Base-by-base conservation (phyloP, 2,888 invertebrate genomes). In the Drosophila cognata region DNA sequence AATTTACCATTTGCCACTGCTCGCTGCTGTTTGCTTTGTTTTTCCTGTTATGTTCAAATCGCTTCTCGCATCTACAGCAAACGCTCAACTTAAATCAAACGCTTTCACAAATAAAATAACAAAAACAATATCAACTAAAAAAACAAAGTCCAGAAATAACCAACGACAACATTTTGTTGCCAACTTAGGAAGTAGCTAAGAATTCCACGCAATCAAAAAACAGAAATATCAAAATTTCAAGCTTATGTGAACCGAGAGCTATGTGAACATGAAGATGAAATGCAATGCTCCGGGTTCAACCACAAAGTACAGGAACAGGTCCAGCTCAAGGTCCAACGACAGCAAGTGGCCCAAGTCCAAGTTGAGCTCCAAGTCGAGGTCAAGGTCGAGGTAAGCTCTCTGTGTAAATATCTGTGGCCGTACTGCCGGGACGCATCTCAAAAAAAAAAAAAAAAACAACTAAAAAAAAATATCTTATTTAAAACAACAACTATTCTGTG, bases 361-460 rank as follows among this genome's bases (percentile, higher is more conserved):
- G 41, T 31, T 66, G 68, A 61, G 31, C 41, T 21, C 36, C 31
- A 31, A 31, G 36, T 66, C 55, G 7, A 67, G 63, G 43, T 81
- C 78, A 55, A 72, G 79, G 67, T 78, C 68, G 79, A 81, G 82
- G 83, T 84, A 84, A 84, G 83, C 83, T 84, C 68, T 83, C 66
- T 79, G 35, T 61, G 43, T 53, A 38, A 38, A 38, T 38, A 48
- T 48, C 41, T 61, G 52, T 73, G 74, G 67, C 60, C 35, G 53
- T 29, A 65, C 18, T 57, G 73, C 56, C 57, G 41, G 66, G 28
- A 50, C 18, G 38, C 33, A 52, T 38, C 36, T 60, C 46, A 25
- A 46, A 13, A 25, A 21, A 41, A 38, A 41, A 25, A 8, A 43
- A 35, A 56, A 31, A 18, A 51, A 31, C 25, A 59, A 53, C 25